A percentile compares a stretch with the other conserved stretches of the same genome.
phyloP scores from a whole-genome alignment of 2,797 vertebrate genomes.

The Jordanella pulchra region DNA sequence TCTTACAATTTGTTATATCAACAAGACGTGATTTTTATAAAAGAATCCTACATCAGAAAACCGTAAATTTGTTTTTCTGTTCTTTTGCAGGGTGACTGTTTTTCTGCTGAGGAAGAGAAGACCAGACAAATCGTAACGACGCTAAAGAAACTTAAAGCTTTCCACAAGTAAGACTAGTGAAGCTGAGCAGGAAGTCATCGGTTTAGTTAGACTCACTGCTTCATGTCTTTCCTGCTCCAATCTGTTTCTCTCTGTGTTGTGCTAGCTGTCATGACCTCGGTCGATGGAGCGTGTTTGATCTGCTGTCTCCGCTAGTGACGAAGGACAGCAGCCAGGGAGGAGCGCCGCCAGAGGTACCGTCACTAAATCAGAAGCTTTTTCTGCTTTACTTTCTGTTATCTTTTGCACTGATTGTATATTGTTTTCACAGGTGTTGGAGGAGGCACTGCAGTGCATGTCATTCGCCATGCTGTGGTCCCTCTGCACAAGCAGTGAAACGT shows the following conservation, averaged over 20 bases:
- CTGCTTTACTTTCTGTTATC: too few relatives aligned
- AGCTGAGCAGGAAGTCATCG: too few relatives aligned
- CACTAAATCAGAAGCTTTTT: not conserved
- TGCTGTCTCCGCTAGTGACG: constrained; percentile 79
- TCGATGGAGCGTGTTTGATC: constrained; percentile 81
- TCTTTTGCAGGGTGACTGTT: constrained; percentile 70
- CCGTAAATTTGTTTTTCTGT: not conserved
- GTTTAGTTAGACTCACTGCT: not conserved
- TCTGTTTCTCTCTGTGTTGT: constrained; percentile 1
- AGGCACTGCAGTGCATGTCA: constrained; percentile 84
- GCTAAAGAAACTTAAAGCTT: constrained; percentile 84
- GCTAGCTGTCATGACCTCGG: constrained; percentile 87
- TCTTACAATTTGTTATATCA: too few relatives aligned
- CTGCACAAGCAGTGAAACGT: constrained; percentile 71
- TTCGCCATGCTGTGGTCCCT: constrained; percentile 88
- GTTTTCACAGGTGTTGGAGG: constrained; percentile 79
- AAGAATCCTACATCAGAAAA: not conserved
- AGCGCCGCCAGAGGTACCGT: constrained; percentile 79
- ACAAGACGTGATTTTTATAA: too few relatives aligned
- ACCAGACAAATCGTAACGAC: constrained; percentile 68
- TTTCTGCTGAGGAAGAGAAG: constrained; percentile 68
- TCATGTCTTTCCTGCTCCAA: not conserved
- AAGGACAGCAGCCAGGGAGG: constrained; percentile 66
- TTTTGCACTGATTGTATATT: not conserved
- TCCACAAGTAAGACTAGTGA: constrained; percentile 85